These are phyloP conservation scores for Erpornis zantholeuca DNA, from an alignment of 2,113 vertebrate genomes.

Conservation along the genomic window DNA sequence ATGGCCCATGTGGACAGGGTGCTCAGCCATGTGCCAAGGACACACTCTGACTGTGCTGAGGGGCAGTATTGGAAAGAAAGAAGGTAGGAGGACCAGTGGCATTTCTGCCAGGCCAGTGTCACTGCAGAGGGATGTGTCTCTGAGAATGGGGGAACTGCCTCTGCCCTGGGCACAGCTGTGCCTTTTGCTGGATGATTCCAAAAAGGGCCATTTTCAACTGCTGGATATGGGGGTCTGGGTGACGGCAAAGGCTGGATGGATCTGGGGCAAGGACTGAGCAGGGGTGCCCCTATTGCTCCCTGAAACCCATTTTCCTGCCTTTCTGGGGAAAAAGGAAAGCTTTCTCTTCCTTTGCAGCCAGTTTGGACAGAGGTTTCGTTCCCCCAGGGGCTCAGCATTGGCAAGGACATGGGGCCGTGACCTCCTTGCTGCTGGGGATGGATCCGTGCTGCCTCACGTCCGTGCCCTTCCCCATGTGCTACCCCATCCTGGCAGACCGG, in stretches of 20 bases:
- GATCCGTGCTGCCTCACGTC: fast-evolving
- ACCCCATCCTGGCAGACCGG: background rate
- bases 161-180: background rate
- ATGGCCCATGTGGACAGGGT: background rate
- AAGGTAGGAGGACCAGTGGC: background rate
- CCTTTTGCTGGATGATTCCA: background rate
- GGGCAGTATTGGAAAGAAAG: fast-evolving
- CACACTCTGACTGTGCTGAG: background rate
- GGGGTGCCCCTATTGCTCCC: background rate
- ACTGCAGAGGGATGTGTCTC: background rate
- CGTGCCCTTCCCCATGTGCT: background rate
- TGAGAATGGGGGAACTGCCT: background rate
- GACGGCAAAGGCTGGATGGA: background rate
- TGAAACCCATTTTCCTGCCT: background rate
- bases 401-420: fast-evolving
- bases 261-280: background rate
- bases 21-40: background rate
- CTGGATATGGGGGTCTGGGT: background rate
- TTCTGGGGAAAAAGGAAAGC: background rate
- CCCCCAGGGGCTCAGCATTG: fast-evolving
- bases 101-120: background rate
- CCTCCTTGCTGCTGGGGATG: background rate
- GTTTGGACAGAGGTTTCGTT: background rate
- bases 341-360: background rate
- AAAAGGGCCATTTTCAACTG: background rate